Percentiles rank a stretch among this genome's conserved stretches.
These are phyloP conservation scores for Pogonophryne albipinna DNA, from an alignment of 2,797 vertebrate species.

Conservation along the genomic window DNA sequence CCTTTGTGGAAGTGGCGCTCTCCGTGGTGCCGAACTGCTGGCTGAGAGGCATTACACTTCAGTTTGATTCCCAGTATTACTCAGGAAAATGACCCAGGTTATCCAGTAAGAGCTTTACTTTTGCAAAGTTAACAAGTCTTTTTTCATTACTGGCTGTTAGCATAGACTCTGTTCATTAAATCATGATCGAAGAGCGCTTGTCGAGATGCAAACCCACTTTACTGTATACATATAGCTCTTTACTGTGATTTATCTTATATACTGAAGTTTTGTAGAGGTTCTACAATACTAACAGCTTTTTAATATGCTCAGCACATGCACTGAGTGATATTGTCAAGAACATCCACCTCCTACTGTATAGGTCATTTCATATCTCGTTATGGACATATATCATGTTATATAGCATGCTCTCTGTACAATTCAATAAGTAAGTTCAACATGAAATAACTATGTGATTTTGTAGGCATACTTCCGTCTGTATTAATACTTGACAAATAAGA, in stretches of 20 bases:
- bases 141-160: not conserved
- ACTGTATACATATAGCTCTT: not conserved
- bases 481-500: no score
- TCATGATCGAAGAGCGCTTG: not conserved
- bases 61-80: not conserved
- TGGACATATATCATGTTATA: no score
- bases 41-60: not conserved
- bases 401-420: no score
- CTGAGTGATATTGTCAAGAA: no score
- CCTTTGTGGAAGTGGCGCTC: slow-evolving; percentile 41
- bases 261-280: not conserved
- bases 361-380: no score
- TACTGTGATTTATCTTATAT: not conserved
- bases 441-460: no score
- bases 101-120: not conserved
- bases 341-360: no score
- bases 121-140: not conserved
- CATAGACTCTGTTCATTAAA: not conserved
- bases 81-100: not conserved
- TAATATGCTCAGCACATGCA: not conserved
- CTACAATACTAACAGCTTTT: not conserved
- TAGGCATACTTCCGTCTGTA: no score
- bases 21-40: slow-evolving; percentile 58
- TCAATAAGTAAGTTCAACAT: no score
- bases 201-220: not conserved